Evolutionary conservation across 2,888 invertebrate species (phyloP).

Genomic region (Bembecia ichneumoniformis): DNA sequence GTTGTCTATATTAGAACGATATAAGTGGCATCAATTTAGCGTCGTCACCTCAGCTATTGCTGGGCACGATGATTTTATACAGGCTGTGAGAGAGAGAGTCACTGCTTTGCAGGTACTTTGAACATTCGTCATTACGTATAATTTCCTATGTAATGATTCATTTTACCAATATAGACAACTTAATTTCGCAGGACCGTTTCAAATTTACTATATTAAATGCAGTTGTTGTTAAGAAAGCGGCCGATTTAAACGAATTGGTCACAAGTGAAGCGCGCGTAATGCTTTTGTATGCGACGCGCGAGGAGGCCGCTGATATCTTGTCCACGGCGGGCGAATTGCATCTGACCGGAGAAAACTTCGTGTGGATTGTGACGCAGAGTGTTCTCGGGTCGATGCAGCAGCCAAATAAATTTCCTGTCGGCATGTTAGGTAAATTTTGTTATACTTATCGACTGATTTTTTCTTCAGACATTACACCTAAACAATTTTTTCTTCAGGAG

Average conservation of each 20-base stretch:
- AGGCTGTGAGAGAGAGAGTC: slow-evolving; percentile 90
- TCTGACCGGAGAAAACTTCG: slow-evolving; percentile 91
- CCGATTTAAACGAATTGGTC: slow-evolving; percentile 85
- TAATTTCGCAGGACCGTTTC: slow-evolving; percentile 52
- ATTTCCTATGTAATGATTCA: background rate
- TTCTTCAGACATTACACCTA: too few species aligned
- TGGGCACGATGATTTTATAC: slow-evolving; percentile 95
- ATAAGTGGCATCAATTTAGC: slow-evolving; percentile 97
- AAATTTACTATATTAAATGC: slow-evolving; percentile 89
- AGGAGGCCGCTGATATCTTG: slow-evolving; percentile 89
- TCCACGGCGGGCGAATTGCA: slow-evolving; percentile 81
- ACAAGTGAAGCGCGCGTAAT: slow-evolving; percentile 94
- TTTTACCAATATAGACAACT: background rate
- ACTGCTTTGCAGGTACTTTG: slow-evolving; percentile 80
- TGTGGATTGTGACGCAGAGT: slow-evolving; percentile 97
- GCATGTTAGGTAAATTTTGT: slow-evolving; percentile 84
- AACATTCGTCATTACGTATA: too few species aligned
- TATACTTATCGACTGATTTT: background rate
- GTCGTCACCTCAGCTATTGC: slow-evolving; percentile 95
- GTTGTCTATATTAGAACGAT: slow-evolving; percentile 93
- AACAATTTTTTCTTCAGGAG: slow-evolving; percentile 65
- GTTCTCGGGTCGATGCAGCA: slow-evolving; percentile 86
- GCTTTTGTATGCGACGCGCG: slow-evolving; percentile 90
- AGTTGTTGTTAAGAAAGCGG: slow-evolving; percentile 81
- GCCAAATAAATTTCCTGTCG: slow-evolving; percentile 84